Conservation (phyloP, 2,888 invertebrate genomes). For the Scaptomyza parva region DNA sequence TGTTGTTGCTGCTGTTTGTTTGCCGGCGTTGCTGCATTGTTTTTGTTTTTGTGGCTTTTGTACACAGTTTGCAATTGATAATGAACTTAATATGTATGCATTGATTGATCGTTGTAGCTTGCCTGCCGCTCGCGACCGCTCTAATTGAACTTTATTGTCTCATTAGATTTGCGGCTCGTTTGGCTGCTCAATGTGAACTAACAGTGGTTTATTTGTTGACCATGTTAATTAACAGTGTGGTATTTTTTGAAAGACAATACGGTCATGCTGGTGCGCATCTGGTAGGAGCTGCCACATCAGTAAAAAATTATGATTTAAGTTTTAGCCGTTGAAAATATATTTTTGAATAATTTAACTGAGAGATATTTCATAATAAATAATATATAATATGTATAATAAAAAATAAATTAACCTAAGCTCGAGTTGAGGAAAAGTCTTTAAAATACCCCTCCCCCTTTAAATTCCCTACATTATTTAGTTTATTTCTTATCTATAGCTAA, state of each 20-base stretch:
- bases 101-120: constrained; percentile 13
- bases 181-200: background rate
- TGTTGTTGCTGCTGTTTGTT: constrained; percentile 12
- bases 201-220: background rate
- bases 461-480: too few species aligned
- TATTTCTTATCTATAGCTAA: constrained; percentile 8
- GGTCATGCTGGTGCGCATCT: background rate
- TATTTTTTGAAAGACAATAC: background rate
- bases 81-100: constrained; percentile 15
- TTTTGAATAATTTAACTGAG: background rate
- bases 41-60: constrained; percentile 15
- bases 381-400: too few species aligned
- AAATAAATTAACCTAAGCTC: background rate
- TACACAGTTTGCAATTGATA: constrained; percentile 14
- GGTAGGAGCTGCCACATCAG: constrained; percentile 33
- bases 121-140: constrained; percentile 2
- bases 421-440: background rate
- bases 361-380: background rate
- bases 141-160: constrained; percentile 15
- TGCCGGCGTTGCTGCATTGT: constrained; percentile 52
- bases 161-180: constrained; percentile 1
- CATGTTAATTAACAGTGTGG: constrained; percentile 15
- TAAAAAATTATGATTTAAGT: constrained; percentile 6
- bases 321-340: background rate
- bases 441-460: background rate